phyloP scores from a whole-genome alignment of 37 sponge, comb jelly and placozoan genomes.

The Oopsacas minuta region DNA sequence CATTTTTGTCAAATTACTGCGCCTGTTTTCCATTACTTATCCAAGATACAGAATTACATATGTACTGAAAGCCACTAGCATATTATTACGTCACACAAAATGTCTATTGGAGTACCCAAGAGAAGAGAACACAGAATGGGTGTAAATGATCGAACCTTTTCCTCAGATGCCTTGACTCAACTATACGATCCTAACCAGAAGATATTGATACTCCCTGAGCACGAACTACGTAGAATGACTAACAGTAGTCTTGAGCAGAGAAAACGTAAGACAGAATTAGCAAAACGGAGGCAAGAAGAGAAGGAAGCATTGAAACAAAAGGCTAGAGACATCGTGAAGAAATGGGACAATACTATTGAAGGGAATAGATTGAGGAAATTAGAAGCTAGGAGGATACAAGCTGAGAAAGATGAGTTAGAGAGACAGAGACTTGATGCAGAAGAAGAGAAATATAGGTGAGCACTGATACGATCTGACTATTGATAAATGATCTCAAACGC shows the following conservation, averaged over 20 bases:
- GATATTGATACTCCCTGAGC: not conserved
- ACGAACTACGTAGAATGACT: not conserved
- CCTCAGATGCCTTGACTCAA: not conserved
- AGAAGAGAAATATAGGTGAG: constrained; percentile 6
- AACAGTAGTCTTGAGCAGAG: constrained; percentile 5
- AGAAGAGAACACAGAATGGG: constrained; percentile 6
- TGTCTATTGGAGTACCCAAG: not conserved
- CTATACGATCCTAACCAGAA: not conserved
- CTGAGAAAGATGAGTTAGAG: not conserved
- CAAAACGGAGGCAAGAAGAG: not conserved
- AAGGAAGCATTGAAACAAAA: not conserved
- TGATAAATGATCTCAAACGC: too few species aligned
- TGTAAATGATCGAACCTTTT: not conserved
- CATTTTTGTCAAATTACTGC: too few species aligned
- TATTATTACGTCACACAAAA: too few species aligned
- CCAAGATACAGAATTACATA: too few species aligned
- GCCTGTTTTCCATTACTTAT: too few species aligned
- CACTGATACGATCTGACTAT: too few species aligned
- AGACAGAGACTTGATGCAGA: constrained; percentile 9
- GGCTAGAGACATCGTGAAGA: not conserved
- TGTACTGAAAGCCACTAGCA: too few species aligned
- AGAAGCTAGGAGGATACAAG: not conserved
- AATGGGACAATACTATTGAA: not conserved
- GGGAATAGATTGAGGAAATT: not conserved
- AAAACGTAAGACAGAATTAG: not conserved